phyloP scores from a whole-genome alignment of 2,888 invertebrate genomes.

The Chirona hameri region DNA sequence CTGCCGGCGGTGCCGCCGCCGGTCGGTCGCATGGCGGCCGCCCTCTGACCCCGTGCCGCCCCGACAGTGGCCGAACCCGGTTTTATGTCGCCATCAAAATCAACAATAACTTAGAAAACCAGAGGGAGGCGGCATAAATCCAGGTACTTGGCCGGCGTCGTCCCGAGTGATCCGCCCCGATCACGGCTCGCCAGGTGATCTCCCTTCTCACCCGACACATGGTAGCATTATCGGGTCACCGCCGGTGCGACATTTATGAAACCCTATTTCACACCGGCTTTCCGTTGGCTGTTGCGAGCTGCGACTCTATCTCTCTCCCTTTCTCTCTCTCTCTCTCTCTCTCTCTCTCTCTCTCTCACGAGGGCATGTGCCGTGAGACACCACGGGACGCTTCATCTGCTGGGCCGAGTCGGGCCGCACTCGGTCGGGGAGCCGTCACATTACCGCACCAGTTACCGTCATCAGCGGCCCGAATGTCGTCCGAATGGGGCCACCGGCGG shows the following conservation, averaged over 20 bases:
- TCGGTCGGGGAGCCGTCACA: not conserved
- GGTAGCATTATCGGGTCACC: not conserved
- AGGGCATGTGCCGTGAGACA: too few relatives aligned
- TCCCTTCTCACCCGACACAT: not conserved
- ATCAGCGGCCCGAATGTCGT: not conserved
- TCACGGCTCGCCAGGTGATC: not conserved
- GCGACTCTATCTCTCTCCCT: too few relatives aligned
- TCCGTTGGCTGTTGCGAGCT: not conserved
- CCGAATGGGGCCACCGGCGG: not conserved
- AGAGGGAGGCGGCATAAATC: not conserved
- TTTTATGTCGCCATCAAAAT: slow-evolving; percentile 22
- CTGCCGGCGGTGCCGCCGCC: not conserved
- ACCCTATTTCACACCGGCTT: not conserved
- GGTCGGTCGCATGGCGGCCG: not conserved
- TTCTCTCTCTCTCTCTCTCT: too few relatives aligned
- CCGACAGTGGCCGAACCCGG: not conserved
- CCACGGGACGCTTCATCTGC: too few relatives aligned
- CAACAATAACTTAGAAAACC: slow-evolving; percentile 7
- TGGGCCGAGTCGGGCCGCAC: too few relatives aligned
- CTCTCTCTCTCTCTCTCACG: too few relatives aligned
- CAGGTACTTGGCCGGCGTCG: not conserved
- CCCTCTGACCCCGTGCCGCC: not conserved
- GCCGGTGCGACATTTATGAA: not conserved
- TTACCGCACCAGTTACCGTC: not conserved
- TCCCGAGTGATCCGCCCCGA: not conserved